Conservation (phyloP, 2,113 vertebrate species). For the Cacatua alba region DNA sequence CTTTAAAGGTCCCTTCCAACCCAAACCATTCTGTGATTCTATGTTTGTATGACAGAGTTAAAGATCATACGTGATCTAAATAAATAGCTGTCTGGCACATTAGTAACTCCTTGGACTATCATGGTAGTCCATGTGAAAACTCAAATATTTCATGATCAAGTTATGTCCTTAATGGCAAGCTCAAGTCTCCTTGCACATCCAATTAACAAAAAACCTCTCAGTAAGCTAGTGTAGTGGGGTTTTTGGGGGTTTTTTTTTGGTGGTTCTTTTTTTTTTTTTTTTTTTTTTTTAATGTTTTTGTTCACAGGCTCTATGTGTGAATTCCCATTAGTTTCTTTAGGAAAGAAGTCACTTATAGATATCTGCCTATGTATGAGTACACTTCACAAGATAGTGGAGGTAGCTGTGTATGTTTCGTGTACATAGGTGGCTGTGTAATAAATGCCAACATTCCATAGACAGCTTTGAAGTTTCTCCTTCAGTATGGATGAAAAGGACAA, state of each 20-base stretch:
- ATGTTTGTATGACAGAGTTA: background rate
- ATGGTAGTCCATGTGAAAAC: background rate
- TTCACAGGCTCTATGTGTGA: background rate
- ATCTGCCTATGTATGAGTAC: background rate
- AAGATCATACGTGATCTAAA: background rate
- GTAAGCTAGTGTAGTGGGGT: no score
- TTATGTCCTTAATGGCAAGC: background rate
- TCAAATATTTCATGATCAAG: background rate
- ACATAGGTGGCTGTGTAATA: fast-evolving
- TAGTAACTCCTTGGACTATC: background rate
- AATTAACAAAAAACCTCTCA: background rate
- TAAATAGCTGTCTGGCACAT: background rate
- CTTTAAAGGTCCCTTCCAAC: background rate
- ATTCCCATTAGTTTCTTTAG: background rate
- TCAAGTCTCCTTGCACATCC: background rate
- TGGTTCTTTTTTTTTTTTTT: no score
- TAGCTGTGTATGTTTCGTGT: background rate
- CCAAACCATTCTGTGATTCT: background rate
- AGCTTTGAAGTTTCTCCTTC: background rate
- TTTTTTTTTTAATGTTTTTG: background rate
- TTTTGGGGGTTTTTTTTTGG: background rate
- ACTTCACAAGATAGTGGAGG: background rate
- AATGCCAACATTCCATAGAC: background rate
- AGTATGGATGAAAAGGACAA: background rate
- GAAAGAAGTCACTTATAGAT: background rate